Evolutionary conservation across 2,888 invertebrate species (phyloP).

Genomic region (Corythucha ciliata): DNA sequence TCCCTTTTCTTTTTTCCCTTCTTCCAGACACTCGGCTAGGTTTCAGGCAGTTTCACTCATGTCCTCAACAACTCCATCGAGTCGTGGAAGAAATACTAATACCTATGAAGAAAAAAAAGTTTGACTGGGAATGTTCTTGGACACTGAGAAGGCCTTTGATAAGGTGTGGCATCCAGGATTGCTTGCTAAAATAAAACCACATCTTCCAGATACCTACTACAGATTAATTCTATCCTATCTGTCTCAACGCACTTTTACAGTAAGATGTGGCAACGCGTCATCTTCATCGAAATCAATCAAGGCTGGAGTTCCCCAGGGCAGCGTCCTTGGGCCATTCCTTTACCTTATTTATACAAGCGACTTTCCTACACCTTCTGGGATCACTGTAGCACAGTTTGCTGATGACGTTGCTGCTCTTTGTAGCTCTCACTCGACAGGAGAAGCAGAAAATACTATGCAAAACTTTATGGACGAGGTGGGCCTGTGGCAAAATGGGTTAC

Average conservation of each 20-base stretch:
- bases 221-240: slow-evolving; percentile 1
- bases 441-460: no score
- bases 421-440: no score
- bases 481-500: no score
- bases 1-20: no score
- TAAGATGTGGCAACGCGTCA: background rate
- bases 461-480: no score
- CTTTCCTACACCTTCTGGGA: no score
- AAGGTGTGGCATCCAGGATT: background rate
- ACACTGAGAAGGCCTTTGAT: background rate
- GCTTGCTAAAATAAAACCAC: background rate
- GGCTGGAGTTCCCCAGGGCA: slow-evolving; percentile 1
- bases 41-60: background rate
- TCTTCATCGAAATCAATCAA: background rate
- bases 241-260: background rate
- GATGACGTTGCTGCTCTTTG: no score
- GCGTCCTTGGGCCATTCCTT: background rate
- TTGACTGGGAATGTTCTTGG: slow-evolving; percentile 1
- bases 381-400: no score
- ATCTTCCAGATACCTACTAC: slow-evolving; percentile 1
- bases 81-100: background rate
- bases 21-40: no score
- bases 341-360: no score
- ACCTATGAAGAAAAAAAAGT: background rate
- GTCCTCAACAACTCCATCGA: background rate